Evolutionary conservation across 1,140 invertebrate species (phyloP), one percentile per base, ranked within the genome.

Genomic region (Lasioglossum baleicum): DNA sequence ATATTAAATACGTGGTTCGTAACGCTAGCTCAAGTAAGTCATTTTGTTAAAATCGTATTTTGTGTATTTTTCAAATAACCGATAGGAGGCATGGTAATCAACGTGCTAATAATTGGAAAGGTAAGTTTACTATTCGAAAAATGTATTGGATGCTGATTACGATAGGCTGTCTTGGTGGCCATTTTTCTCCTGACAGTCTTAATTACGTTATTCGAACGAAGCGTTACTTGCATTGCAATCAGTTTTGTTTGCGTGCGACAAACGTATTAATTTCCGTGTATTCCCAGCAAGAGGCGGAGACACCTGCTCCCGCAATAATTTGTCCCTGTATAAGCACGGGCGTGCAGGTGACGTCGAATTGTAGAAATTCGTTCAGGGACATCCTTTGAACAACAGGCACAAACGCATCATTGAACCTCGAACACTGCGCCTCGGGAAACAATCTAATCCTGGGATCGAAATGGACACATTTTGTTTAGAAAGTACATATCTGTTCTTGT

Each of bases 291-390:
- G 48, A 75, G 68, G n/a, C 44, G 40, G 48, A 63, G 70, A 63
- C 84, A 85, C 83, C 84, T 85, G 84, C 83, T 79, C 56, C 53
- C 51, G 69, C 58, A 75, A 80, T 83, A 84, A 85, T 81, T 85
- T 48, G 63, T 76, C 42, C 26, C 63, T 69, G 42, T 74, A 80
- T 81, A 66, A 51, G 58, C 51, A 80, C 42, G 35, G 40, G 42
- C 44, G 56, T 51, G 73, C 69, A 76, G 79, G 44, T 85, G 83
- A 84, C 71, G 80, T 84, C 83, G 79, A 85, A 82, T 58, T n/a
- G 56, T n/a, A n/a, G 17, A 58, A 58, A 58, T 58, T n/a, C 56
- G 56, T 58, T 58, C 56, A n/a, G 17, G 20, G 56, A 58, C n/a
- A 58, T n/a, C 17, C 56, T 58, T 58, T n/a, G 56, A n/a, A n/a